Evolutionary conservation across 2,888 invertebrate genomes (phyloP).

Genomic region (Caenorhabditis imperialis): DNA sequence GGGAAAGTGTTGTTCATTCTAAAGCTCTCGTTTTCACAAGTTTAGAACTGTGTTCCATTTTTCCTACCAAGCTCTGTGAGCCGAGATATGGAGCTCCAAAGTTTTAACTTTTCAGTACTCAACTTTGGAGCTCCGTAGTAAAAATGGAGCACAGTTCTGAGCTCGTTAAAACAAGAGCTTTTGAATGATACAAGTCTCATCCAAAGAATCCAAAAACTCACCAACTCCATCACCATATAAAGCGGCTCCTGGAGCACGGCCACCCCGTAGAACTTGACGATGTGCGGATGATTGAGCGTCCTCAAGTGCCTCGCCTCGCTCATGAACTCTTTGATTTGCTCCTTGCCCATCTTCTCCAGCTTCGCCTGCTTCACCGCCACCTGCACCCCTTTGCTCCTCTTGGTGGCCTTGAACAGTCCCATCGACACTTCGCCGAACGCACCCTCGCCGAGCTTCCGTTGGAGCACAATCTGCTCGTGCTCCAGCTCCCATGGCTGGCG

Average conservation of each 20-base stretch:
- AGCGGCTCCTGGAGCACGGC: slow-evolving; percentile 61
- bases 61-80: too few relatives aligned
- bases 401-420: slow-evolving; percentile 7
- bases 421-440: slow-evolving; percentile 62
- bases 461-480: slow-evolving; percentile 56
- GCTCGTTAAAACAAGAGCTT: too few relatives aligned
- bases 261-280: slow-evolving; percentile 58
- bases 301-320: slow-evolving; percentile 61
- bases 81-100: too few relatives aligned
- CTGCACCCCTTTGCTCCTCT: background rate
- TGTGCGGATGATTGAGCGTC: slow-evolving; percentile 30
- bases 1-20: too few relatives aligned
- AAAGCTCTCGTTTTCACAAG: too few relatives aligned
- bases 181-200: too few relatives aligned
- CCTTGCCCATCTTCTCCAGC: slow-evolving; percentile 57
- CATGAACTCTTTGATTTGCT: slow-evolving; percentile 67
- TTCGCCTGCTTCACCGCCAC: slow-evolving; percentile 57
- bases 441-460: slow-evolving; percentile 67
- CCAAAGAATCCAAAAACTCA: too few relatives aligned
- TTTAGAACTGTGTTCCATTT: too few relatives aligned
- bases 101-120: too few relatives aligned
- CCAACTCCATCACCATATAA: slow-evolving; percentile 65
- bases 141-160: too few relatives aligned
- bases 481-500: slow-evolving; percentile 64
- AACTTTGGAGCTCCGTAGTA: too few relatives aligned